Evolutionary conservation across 2,888 invertebrate genomes (phyloP).

Genomic region (Nymphalis urticae): DNA sequence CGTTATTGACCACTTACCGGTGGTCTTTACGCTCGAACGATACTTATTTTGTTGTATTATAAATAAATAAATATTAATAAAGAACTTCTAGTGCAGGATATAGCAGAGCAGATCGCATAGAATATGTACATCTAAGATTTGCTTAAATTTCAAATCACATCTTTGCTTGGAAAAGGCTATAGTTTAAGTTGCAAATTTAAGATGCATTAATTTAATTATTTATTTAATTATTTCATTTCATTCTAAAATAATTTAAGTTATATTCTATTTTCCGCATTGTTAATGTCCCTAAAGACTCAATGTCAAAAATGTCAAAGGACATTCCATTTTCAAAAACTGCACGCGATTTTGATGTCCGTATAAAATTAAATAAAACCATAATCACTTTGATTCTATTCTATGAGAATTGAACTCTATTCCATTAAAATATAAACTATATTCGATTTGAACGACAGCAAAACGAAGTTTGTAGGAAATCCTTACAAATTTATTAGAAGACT

Average conservation of each 20-base stretch:
- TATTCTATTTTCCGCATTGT: conserved; percentile 3
- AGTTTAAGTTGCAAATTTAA: not conserved
- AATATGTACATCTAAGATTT: too few species aligned
- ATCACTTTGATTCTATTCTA: not conserved
- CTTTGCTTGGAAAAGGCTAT: too few species aligned
- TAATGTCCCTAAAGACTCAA: conserved; percentile 23
- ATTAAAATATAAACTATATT: conserved; percentile 10
- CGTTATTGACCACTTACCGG: too few species aligned
- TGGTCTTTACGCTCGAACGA: too few species aligned
- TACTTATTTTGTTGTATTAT: too few species aligned
- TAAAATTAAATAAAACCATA: conserved; percentile 33
- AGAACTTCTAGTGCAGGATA: too few species aligned
- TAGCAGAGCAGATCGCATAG: too few species aligned
- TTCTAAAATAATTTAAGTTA: not conserved
- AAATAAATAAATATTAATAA: too few species aligned
- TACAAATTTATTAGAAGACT: not conserved
- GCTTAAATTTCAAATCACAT: too few species aligned
- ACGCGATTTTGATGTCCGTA: conserved; percentile 41
- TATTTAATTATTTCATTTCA: not conserved
- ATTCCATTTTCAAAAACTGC: conserved; percentile 53
- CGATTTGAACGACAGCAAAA: not conserved
- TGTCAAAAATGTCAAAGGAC: conserved; percentile 62
- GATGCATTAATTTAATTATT: not conserved
- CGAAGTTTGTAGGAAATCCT: not conserved
- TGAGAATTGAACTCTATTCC: conserved; percentile 24